Conservation (phyloP, 2,113 vertebrate species). For the Hippocampus barbouri region DNA sequence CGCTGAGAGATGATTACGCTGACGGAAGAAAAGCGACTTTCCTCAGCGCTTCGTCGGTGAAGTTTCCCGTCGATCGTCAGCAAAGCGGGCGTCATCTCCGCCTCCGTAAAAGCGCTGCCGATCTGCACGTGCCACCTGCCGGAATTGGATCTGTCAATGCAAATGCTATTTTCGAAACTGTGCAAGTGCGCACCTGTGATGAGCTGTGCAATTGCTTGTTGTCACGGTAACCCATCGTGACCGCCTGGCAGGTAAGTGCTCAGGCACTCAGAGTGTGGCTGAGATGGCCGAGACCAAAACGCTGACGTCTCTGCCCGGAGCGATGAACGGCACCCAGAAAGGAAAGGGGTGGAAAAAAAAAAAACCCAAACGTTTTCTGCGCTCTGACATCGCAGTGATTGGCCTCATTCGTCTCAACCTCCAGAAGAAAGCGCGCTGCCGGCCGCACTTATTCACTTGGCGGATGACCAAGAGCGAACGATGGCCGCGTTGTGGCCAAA, state of each 20-base stretch:
- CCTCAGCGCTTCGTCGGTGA: too few species aligned
- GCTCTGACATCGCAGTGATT: constrained; percentile 10
- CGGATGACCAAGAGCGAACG: constrained; percentile 5
- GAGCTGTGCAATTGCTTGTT: constrained; percentile 35
- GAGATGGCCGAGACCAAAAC: background rate
- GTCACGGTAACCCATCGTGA: constrained; percentile 33
- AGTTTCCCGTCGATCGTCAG: too few species aligned
- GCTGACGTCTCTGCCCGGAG: constrained; percentile 6
- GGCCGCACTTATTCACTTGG: constrained; percentile 3
- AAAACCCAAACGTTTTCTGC: background rate
- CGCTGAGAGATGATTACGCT: too few species aligned
- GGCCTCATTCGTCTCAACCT: constrained; percentile 13
- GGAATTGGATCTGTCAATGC: too few species aligned
- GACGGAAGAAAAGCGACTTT: too few species aligned
- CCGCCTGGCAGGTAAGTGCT: constrained; percentile 36
- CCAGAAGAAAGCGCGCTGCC: constrained; percentile 3
- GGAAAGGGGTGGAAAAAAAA: constrained; percentile 4
- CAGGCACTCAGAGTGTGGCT: constrained; percentile 6
- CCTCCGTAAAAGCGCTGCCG: too few species aligned
- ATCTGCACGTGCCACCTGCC: too few species aligned
- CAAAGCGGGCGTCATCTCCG: too few species aligned
- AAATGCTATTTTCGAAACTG: background rate
- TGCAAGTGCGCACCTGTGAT: constrained; percentile 20
- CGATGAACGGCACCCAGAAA: constrained; percentile 1
- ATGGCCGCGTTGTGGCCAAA: background rate